Evolutionary conservation across 2,113 vertebrate species (phyloP).

Genomic region (Sinocyclocheilus anshuiensis): DNA sequence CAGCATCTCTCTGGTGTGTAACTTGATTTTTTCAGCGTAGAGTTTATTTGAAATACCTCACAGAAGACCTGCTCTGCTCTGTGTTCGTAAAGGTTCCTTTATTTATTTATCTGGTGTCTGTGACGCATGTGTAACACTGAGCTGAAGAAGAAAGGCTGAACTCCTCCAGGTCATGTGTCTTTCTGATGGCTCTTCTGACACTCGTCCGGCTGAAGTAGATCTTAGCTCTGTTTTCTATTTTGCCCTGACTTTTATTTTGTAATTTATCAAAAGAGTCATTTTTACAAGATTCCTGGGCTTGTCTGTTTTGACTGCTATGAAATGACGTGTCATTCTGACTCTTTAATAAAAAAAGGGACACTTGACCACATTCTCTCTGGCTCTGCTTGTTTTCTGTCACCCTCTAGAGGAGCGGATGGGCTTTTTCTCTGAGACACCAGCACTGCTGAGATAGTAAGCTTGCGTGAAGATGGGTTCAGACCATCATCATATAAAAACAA

Average conservation of each 20-base stretch:
- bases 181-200: slow-evolving; percentile 72
- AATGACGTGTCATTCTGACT: slow-evolving; percentile 80
- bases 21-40: not conserved
- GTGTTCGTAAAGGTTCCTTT: slow-evolving; percentile 49
- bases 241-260: slow-evolving; percentile 69
- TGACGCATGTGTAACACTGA: slow-evolving; percentile 59
- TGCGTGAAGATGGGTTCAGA: not conserved
- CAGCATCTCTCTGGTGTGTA: not conserved
- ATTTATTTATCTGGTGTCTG: slow-evolving; percentile 68
- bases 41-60: slow-evolving; percentile 58
- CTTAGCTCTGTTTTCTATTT: slow-evolving; percentile 63
- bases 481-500: not conserved
- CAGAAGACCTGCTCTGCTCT: slow-evolving; percentile 45
- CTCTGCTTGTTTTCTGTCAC: slow-evolving; percentile 50
- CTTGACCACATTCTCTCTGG: not conserved
- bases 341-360: slow-evolving; percentile 63
- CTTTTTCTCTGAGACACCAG: not conserved
- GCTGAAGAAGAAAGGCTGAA: slow-evolving; percentile 76
- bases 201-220: slow-evolving; percentile 38
- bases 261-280: slow-evolving; percentile 74
- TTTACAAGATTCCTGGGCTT: slow-evolving; percentile 73
- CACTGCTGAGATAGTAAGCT: not conserved
- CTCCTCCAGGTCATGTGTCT: slow-evolving; percentile 59
- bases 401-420: slow-evolving; percentile 55
- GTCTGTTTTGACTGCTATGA: slow-evolving; percentile 76